These are phyloP conservation scores for Caprella mutica DNA, from an alignment of 2,888 invertebrate genomes.

Conservation along the genomic window DNA sequence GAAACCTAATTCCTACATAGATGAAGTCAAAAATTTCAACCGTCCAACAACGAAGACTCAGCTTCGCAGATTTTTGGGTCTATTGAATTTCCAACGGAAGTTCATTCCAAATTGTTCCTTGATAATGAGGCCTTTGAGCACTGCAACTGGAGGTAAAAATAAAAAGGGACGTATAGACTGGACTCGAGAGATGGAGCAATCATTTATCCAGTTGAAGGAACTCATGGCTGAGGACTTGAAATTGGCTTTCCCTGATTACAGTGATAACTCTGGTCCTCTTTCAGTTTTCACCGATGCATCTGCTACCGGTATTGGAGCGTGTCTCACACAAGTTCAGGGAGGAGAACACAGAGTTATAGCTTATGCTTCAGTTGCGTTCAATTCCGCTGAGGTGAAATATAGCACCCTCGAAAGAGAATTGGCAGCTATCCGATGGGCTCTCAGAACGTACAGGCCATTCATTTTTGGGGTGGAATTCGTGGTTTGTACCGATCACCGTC, in stretches of 20 bases:
- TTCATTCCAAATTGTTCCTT: not conserved
- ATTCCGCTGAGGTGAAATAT: not conserved
- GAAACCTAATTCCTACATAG: not conserved
- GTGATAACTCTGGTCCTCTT: not conserved
- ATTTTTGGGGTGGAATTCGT: not conserved
- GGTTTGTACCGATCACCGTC: not conserved
- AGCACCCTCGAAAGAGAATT: slow-evolving; percentile 1
- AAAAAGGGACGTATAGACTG: no score
- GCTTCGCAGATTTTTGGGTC: not conserved
- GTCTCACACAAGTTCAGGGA: not conserved
- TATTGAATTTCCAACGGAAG: not conserved
- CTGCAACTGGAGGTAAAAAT: not conserved
- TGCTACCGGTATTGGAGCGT: not conserved
- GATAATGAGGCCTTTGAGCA: not conserved
- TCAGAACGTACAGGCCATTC: not conserved
- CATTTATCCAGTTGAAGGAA: not conserved
- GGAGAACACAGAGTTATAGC: not conserved
- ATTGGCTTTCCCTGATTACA: not conserved
- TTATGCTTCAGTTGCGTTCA: not conserved
- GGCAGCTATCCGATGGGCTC: not conserved
- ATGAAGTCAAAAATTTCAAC: not conserved
- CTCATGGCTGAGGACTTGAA: not conserved
- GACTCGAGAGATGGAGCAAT: not conserved
- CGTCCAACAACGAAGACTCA: not conserved
- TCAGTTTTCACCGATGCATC: not conserved